phyloP scores from a whole-genome alignment of 2,888 invertebrate species.

The Lacanobia wlatinum region DNA sequence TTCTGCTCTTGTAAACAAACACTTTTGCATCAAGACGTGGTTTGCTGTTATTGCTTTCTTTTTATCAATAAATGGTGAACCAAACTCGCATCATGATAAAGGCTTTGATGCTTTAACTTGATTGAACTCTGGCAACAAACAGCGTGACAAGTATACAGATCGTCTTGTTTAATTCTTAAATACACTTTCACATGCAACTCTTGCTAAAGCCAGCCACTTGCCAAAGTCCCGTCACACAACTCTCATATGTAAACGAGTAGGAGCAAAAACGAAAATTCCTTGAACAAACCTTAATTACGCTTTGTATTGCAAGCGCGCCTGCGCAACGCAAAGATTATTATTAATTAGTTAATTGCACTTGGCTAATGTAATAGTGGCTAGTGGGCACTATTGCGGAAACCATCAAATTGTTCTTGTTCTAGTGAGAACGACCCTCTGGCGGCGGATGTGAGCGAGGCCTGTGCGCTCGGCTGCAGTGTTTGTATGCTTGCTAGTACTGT shows the following conservation, averaged over 20 bases:
- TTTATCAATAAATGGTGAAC: neutral
- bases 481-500: constrained; percentile 22
- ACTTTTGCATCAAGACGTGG: neutral
- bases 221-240: constrained; percentile 43
- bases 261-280: constrained; percentile 71
- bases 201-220: constrained; percentile 23
- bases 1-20: neutral
- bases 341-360: constrained; percentile 77
- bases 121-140: neutral
- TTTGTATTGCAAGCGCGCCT: constrained; percentile 73
- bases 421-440: constrained; percentile 87
- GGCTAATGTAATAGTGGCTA: constrained; percentile 72
- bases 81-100: neutral
- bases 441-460: constrained; percentile 86
- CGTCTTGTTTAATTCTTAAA: neutral
- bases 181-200: constrained; percentile 9
- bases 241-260: constrained; percentile 54
- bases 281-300: constrained; percentile 72
- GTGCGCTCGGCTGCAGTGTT: constrained; percentile 48
- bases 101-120: neutral
- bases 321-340: constrained; percentile 74
- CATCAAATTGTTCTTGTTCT: constrained; percentile 81
- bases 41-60: neutral
- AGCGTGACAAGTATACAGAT: constrained; percentile 3
- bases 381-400: constrained; percentile 79